Evolutionary conservation across 2,797 vertebrate genomes (phyloP), one percentile per base, ranked within the genome.

Genomic region (Cirrhinus mrigala): DNA sequence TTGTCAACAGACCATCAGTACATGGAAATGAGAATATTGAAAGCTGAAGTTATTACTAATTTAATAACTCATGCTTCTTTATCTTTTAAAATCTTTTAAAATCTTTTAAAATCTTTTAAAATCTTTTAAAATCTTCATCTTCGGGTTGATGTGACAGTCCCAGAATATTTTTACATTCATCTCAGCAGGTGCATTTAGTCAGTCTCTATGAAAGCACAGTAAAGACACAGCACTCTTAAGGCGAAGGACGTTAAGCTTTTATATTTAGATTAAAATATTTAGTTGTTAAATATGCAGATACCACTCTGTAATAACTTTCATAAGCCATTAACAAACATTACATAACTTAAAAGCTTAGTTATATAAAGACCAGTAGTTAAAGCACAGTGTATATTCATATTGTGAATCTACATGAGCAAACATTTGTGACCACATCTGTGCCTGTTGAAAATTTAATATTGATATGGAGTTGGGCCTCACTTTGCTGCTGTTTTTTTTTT

Each of bases 261-360:
- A 77, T 77, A 58, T 40, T 58, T 58, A 60, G 54, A 44, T n/a
- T n/a, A n/a, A n/a, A n/a, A n/a, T n/a, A n/a, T n/a, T n/a, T 60
- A 58, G 29, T 24, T 24, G 2, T 44, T 58, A 40, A 78, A 78
- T 18, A 27, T 78, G n/a, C 3, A 46, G 4, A 6, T 60, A 44
- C 40, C 54, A 60, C 14, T 8, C 20, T 7, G 12, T 76, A 27
- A 62, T 12, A 46, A 27, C 22, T 77, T 44, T 52, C 24, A 75
- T 58, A 76, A 22, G 27, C 11, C 29, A 56, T 56, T 46, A 46
- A 11, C 22, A 79, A 20, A 27, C 15, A 24, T 64, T 79, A 12
- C 15, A 48, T 29, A 64, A 79, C 56, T 27, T 64, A 29, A 46
- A 79, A 29, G 40, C 9, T 64, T 16, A 2, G n/a, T 79, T 64